phyloP scores from a whole-genome alignment of 2,797 vertebrate species.

The Acanthurus lineatus region DNA sequence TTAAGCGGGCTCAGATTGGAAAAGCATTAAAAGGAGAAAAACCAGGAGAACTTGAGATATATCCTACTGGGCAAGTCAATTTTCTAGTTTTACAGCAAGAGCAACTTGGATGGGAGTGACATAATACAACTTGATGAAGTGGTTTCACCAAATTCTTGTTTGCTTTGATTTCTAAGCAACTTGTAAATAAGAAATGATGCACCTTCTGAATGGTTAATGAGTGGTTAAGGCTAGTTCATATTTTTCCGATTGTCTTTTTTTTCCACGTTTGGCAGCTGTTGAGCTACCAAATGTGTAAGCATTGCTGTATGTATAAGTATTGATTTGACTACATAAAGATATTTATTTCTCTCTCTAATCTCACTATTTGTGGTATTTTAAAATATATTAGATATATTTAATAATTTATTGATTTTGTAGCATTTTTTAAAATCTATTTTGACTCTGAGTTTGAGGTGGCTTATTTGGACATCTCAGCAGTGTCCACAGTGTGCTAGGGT shows the following conservation, averaged over 20 bases:
- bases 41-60: constrained; percentile 39
- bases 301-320: no score
- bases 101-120: constrained; percentile 24
- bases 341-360: no score
- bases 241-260: neutral
- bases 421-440: no score
- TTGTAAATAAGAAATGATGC: neutral
- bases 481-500: no score
- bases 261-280: constrained; percentile 2
- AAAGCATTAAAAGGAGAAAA: constrained; percentile 45
- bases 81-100: constrained; percentile 21
- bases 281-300: neutral
- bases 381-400: no score
- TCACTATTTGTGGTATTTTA: no score
- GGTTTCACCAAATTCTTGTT: constrained; percentile 11
- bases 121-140: constrained; percentile 34
- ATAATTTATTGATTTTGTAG: no score
- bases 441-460: no score
- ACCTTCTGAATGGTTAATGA: constrained; percentile 2
- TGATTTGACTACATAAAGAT: no score
- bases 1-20: constrained; percentile 46
- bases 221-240: constrained; percentile 14
- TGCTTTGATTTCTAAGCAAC: constrained; percentile 13
- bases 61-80: constrained; percentile 39
- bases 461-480: no score